Evolutionary conservation across 2,888 invertebrate genomes (phyloP).

Genomic region (Proisotoma minuta): DNA sequence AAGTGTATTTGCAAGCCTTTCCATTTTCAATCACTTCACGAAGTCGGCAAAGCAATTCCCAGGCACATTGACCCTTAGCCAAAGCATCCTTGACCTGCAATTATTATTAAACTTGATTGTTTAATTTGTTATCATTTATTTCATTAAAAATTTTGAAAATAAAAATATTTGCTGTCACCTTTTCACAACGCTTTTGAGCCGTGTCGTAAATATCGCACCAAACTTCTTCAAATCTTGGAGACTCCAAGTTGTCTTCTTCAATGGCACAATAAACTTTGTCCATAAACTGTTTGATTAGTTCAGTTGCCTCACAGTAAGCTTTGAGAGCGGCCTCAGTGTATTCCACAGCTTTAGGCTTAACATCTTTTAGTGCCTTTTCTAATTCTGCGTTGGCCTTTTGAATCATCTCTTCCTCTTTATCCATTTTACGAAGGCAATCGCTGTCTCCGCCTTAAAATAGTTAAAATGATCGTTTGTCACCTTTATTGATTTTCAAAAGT

Average conservation of each 20-base stretch:
- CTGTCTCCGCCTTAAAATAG: conserved; percentile 23
- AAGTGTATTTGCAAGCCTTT: conserved; percentile 43
- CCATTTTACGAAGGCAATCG: conserved; percentile 43
- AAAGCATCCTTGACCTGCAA: conserved; percentile 38
- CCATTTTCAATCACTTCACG: conserved; percentile 45
- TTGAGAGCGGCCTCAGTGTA: conserved; percentile 41
- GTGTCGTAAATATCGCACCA: conserved; percentile 44
- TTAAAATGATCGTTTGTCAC: background rate
- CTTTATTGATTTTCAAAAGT: too few species aligned
- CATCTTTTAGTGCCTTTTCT: conserved; percentile 43
- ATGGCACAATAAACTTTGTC: conserved; percentile 45
- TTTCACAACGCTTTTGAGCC: conserved; percentile 37
- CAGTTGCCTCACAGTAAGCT: conserved; percentile 45
- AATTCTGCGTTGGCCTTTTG: conserved; percentile 43
- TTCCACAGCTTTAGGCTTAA: conserved; percentile 42
- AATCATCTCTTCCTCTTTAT: conserved; percentile 43
- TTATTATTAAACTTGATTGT: too few species aligned
- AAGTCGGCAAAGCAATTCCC: conserved; percentile 44
- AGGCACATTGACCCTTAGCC: conserved; percentile 43
- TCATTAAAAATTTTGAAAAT: too few species aligned
- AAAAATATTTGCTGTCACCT: conserved; percentile 19
- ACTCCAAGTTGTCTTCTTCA: conserved; percentile 42
- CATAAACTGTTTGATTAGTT: conserved; percentile 40
- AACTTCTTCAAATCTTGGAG: conserved; percentile 45
- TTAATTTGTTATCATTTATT: too few species aligned